Percentiles rank a stretch among this genome's conserved stretches.
phyloP scores from a whole-genome alignment of 2,113 vertebrate species.

The Esox niger region DNA sequence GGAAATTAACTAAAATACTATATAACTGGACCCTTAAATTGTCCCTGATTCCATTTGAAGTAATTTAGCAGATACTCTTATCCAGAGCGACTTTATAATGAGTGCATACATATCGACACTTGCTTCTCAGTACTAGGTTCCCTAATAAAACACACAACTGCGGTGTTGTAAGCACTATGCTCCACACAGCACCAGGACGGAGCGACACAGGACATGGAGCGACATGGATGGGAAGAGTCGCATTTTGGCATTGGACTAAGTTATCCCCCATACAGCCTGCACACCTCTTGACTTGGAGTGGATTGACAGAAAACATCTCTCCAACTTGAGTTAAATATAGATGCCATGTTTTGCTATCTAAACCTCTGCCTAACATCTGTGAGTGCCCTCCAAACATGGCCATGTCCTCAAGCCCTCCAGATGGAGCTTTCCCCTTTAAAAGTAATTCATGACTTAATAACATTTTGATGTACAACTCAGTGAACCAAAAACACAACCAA shows the following conservation, averaged over 20 bases:
- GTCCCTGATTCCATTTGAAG: slow-evolving; percentile 1
- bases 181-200: no score
- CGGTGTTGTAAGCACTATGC: no score
- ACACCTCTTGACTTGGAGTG: neutral
- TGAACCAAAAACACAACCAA: neutral
- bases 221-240: neutral
- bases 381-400: slow-evolving; percentile 37
- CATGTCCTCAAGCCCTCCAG: slow-evolving; percentile 54
- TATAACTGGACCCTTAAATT: neutral
- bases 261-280: neutral
- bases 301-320: neutral
- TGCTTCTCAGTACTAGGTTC: no score
- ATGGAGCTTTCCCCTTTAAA: slow-evolving; percentile 44
- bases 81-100: no score
- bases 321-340: neutral
- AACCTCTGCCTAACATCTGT: slow-evolving; percentile 53
- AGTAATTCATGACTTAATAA: slow-evolving; percentile 39
- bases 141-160: no score
- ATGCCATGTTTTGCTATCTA: neutral
- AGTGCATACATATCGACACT: no score
- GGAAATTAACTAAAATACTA: neutral
- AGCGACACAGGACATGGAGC: no score
- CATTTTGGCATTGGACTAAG: neutral
- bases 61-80: no score
- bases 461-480: neutral